phyloP scores from a whole-genome alignment of 2,888 invertebrate species.

The Thalpophila matura region DNA sequence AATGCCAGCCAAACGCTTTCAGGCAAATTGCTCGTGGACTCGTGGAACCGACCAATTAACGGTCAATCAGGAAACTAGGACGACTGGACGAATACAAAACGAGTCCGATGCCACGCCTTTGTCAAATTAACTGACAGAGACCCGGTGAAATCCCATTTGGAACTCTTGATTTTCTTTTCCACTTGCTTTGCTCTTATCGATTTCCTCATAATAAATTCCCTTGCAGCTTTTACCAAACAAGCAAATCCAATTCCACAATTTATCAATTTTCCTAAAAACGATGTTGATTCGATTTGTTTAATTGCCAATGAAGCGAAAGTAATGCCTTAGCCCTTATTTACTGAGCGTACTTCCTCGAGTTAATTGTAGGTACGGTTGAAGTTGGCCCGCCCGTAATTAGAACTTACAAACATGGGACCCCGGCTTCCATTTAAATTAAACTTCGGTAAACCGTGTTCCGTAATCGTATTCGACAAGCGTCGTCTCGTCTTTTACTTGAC shows the following conservation, averaged over 20 bases:
- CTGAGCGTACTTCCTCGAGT: conserved; percentile 31
- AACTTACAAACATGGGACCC: conserved; percentile 41
- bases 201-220: conserved; percentile 62
- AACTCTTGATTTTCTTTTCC: conserved; percentile 58
- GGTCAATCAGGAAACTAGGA: conserved; percentile 60
- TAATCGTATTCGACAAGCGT: conserved; percentile 29
- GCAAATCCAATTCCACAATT: conserved; percentile 65
- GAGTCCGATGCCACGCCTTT: conserved; percentile 6
- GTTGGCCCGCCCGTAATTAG: conserved; percentile 37
- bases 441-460: conserved; percentile 24
- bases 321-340: conserved; percentile 47
- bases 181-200: conserved; percentile 53
- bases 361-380: conserved; percentile 43
- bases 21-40: conserved; percentile 64
- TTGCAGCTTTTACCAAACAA: conserved; percentile 61
- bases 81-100: conserved; percentile 41
- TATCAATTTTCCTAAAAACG: conserved; percentile 63
- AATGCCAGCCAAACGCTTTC: conserved; percentile 63
- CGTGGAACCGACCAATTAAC: conserved; percentile 56
- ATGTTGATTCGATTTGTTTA: conserved; percentile 57
- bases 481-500: conserved; percentile 11
- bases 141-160: conserved; percentile 32
- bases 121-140: conserved; percentile 29
- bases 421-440: conserved; percentile 43
- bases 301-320: conserved; percentile 41